Base-by-base conservation (phyloP, 2,888 invertebrate genomes). In the Ochropleura plecta region DNA sequence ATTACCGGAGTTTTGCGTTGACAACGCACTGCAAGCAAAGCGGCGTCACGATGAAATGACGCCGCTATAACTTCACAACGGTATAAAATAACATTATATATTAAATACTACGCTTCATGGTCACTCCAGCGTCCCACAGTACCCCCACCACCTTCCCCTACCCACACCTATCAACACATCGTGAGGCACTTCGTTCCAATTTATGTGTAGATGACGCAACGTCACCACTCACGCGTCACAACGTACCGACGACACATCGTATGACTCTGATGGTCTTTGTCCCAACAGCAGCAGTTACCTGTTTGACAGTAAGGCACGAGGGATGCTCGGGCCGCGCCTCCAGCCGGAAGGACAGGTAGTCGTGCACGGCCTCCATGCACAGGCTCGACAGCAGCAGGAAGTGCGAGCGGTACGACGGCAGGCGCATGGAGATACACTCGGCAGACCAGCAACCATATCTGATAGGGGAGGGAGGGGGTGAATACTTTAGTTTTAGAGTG, bases 321-420 rank as follows among this genome's bases (percentile, higher is more conserved):
- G 99, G 99, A 68, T 98, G 97, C 42, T 97, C 97, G 0, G 98
- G 98, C 76, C 98, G 97, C 79, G 98, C 98, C 91, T 99, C 99
- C 57, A 99, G 96, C 62, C 99, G 96, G 97, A 99, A 97, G 78
- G 97, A 96, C 62, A 99, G 96, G 95, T 99, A 99, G 94, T 99
- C 99, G 91, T 99, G 98, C 81, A 99, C 98, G n/a, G 99, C 98
- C 93, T 99, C 99, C 90, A 99, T 95, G 44, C 99, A 98, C 70
- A 99, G 97, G 69, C 98, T 97, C 78, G 98, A 97, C 20, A 99
- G 97, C 93, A 99, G 98, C 70, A 99, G 97, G 95, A 99, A 99
- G 79, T 98, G 97, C 53, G 98, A 97, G 86, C 98, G 97, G 95
- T 99, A 99, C 4, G 98, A 98, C 0, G 99, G 99, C 83, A 99